Conservation (phyloP, 2,113 vertebrate genomes). For the Microcebus ravelobensis region DNA sequence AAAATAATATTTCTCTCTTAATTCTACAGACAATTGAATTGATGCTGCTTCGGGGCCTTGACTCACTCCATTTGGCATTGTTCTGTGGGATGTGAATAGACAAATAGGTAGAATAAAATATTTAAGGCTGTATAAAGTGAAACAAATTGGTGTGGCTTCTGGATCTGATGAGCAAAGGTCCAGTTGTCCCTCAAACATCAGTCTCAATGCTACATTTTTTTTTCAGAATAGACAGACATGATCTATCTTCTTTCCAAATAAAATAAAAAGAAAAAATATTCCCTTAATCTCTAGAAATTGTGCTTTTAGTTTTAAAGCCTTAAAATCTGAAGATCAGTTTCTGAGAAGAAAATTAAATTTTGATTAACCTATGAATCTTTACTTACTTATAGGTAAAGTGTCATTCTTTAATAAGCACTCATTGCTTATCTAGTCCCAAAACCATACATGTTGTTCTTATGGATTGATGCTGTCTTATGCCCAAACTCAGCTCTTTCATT, state of each 20-base stretch:
- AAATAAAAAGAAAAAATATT: not conserved
- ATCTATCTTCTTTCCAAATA: too few species aligned
- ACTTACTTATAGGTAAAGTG: too few species aligned
- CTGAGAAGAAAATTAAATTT: not conserved
- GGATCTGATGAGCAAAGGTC: too few species aligned
- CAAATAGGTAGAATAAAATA: not conserved
- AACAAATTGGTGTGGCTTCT: not conserved
- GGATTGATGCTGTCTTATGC: rapidly evolving
- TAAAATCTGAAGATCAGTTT: not conserved
- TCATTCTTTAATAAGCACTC: not conserved
- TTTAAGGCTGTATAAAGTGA: not conserved
- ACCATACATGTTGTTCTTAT: not conserved
- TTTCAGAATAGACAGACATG: not conserved
- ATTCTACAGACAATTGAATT: not conserved
- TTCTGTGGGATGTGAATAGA: not conserved
- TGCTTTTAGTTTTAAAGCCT: not conserved
- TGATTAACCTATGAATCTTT: not conserved
- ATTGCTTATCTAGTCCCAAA: not conserved
- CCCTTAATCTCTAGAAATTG: not conserved
- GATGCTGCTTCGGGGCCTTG: not conserved
- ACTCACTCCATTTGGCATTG: not conserved
- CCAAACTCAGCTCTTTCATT: not conserved
- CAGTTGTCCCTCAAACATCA: not conserved
- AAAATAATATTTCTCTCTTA: not conserved
- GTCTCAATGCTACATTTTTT: not conserved